Base-by-base conservation (phyloP, 2,888 invertebrate genomes). In the Drosophila demipolita region DNA sequence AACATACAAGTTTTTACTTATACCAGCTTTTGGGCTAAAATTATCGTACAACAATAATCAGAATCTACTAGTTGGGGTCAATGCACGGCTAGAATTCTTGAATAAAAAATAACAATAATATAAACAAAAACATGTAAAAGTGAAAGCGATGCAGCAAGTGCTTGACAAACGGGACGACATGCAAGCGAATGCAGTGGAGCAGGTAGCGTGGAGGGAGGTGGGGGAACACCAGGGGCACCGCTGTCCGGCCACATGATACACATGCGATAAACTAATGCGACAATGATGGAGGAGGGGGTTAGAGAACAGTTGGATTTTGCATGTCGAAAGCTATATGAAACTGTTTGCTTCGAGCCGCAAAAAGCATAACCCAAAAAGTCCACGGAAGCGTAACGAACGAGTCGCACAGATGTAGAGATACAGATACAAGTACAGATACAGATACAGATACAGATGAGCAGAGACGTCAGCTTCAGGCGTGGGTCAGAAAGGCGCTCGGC, bases 291-390 rank as follows among this genome's bases (percentile, higher is more conserved):
- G 9, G 32, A 11, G 12, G 29, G 29, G 26, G 55, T 20, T 45
- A n/a, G 33, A 38, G 38, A 20, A 36, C 32, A 52, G 40, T 57
- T 62, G 66, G 59, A 86, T 89, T 89, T 87, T 82, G 90, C 86
- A 89, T 85, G 86, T 61, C 70, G 66, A 57, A 60, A 32, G 32
- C 61, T 62, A 71, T 50, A 66, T 71, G 59, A 63, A 80, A 68
- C 71, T 65, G 65, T 76, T 67, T 45, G 49, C 42, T 40, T 72
- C 50, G 40, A 64, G 68, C 79, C 81, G 76, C 82, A 87, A 84
- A 87, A 87, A 85, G 90, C 90, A 81, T 83, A 86, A 72, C 35
- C 86, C 88, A 88, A 90, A 88, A 88, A 80, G 87, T 80, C 73
- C 59, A 87, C 66, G 75, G 89, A 90, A 87, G 82, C 90, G 87